Base-by-base conservation (phyloP, 1,140 invertebrate genomes). In the Sminthurinus signatus region DNA sequence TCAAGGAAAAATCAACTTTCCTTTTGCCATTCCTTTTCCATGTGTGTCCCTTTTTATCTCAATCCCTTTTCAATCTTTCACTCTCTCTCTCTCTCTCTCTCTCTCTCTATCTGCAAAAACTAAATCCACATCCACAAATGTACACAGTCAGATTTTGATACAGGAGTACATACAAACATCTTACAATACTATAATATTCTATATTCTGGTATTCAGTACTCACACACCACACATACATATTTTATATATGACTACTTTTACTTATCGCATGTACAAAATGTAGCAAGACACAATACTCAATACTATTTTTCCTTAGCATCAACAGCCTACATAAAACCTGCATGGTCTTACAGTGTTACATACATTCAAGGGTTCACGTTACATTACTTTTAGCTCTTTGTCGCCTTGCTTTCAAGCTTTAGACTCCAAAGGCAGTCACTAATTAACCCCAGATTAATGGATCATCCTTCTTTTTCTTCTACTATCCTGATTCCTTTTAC, bases 1-100 rank as follows among this genome's bases (percentile, higher is more conserved):
- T 63, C 61, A 63, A 63, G 54, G 36, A 55, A 63, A 63, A 63
- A 63, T 63, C 61, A 63, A 63, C 61, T 63, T 36, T 56, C 61
- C 61, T 63, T 36, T 56, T 52, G 61, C 61, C 52, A 63, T 63
- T 63, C 61, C 54, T 63, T 55, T 63, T 63, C 61, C 61, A 44
- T 59, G 57, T 59, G 39, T 59, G 39, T 59, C 57, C 43, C 36
- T 29, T 29, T 59, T 59, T 46, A 27, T 46, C 57, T 28, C 57
- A 59, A 44, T 59, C 57, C 57, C 43, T 32, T 56, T 56, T 52
- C 21, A 52, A 56, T 36, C 54, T 56, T 21, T 57, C 23, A 5
- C 19, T 8, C 55, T 57, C 23, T 39, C 44, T 42, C n/a, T n/a
- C n/a, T n/a, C n/a, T n/a, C n/a, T n/a, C n/a, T n/a, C n/a, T n/a